phyloP scores from a whole-genome alignment of 1,140 invertebrate genomes.

The Drosophila melanogaster region Release_6_plus_ISO1_MT NT_033779.5:16351501-16352000 shows the following conservation, averaged over 20 bases:
- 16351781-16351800: slow-evolving; percentile 36
- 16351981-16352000: slow-evolving; percentile 85
- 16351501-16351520: slow-evolving; percentile 26
- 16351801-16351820: slow-evolving; percentile 75
- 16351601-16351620: slow-evolving; percentile 6
- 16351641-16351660: slow-evolving; percentile 38
- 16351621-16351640: slow-evolving; percentile 24
- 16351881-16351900: slow-evolving; percentile 20
- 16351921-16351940: slow-evolving; percentile 86
- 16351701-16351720: slow-evolving; percentile 48
- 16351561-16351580: slow-evolving; percentile 23
- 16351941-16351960: slow-evolving; percentile 85
- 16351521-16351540: slow-evolving; percentile 2
- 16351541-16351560: slow-evolving; percentile 10
- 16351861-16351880: slow-evolving; percentile 59
- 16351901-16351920: slow-evolving; percentile 20
- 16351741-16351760: slow-evolving; percentile 29
- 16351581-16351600: slow-evolving; percentile 32
- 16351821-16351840: slow-evolving; percentile 61
- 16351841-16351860: slow-evolving; percentile 50
- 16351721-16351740: slow-evolving; percentile 27
- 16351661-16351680: slow-evolving; percentile 74
- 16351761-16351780: slow-evolving; percentile 37
- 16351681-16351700: slow-evolving; percentile 79
- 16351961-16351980: slow-evolving; percentile 85